Conservation (phyloP, 2,888 invertebrate genomes). For the Melangyna quadrimaculata region DNA sequence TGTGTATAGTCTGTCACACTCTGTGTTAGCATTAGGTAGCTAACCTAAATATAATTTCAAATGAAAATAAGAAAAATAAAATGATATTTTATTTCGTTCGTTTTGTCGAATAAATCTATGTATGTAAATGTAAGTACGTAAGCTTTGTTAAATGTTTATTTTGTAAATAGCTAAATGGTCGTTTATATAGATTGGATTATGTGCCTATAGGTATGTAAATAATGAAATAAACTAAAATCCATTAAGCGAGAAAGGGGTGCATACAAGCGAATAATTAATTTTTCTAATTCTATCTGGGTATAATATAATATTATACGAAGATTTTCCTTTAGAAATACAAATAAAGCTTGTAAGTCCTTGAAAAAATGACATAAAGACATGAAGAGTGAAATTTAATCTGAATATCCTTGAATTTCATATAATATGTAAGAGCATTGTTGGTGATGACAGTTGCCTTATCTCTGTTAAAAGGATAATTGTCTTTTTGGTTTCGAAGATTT, state of each 20-base stretch:
- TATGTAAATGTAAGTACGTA: neutral
- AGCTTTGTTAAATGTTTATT: slow-evolving; percentile 8
- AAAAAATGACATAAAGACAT: too few relatives aligned
- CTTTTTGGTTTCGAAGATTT: neutral
- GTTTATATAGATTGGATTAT: neutral
- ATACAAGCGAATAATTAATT: slow-evolving; percentile 17
- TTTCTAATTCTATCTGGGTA: neutral
- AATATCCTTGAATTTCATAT: neutral
- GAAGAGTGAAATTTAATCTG: neutral
- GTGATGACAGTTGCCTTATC: neutral
- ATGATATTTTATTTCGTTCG: neutral
- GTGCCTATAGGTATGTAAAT: too few relatives aligned
- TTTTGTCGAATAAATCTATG: too few relatives aligned
- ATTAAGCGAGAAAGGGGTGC: neutral
- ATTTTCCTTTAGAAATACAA: neutral
- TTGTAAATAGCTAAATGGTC: neutral
- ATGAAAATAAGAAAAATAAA: neutral
- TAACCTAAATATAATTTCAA: slow-evolving; percentile 43
- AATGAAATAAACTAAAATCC: too few relatives aligned
- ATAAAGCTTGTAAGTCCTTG: neutral
- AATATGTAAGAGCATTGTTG: neutral
- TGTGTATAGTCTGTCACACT: neutral
- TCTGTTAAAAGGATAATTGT: neutral
- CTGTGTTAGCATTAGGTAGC: slow-evolving; percentile 4
- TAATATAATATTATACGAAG: neutral